Conservation (phyloP, 1,140 invertebrate species). For the Listronotus bonariensis region DNA sequence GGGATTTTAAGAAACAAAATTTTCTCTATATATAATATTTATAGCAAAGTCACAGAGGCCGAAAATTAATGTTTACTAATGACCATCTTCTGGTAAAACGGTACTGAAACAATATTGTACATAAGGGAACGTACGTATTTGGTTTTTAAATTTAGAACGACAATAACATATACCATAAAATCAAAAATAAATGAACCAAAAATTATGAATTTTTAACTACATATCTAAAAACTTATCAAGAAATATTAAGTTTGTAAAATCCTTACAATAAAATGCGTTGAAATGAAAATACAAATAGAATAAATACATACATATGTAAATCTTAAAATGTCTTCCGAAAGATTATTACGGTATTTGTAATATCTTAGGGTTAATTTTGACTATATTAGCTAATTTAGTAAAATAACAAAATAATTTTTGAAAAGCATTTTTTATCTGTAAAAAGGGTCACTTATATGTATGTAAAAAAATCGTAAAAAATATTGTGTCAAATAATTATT, state of each 20-base stretch:
- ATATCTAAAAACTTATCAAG: conserved; percentile 4
- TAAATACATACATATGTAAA: conserved; percentile 11
- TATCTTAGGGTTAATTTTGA: conserved; percentile 35
- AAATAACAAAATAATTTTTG: background rate
- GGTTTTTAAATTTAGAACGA: background rate
- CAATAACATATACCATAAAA: conserved; percentile 9
- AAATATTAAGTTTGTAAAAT: background rate
- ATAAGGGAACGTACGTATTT: conserved; percentile 1
- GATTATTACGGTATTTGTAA: conserved; percentile 31
- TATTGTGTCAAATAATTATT: too few species aligned
- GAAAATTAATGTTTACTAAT: too few species aligned
- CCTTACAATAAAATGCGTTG: too few species aligned
- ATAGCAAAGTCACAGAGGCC: too few species aligned
- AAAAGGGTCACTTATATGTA: too few species aligned
- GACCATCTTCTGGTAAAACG: too few species aligned
- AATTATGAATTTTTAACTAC: conserved; percentile 5
- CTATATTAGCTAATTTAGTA: conserved; percentile 13
- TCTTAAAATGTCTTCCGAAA: conserved; percentile 36
- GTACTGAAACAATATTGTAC: background rate
- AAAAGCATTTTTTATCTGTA: too few species aligned
- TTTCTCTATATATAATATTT: too few species aligned
- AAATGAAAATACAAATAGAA: background rate
- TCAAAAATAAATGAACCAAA: conserved; percentile 10
- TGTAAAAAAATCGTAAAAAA: too few species aligned
- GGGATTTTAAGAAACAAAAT: too few species aligned